Base-by-base conservation (phyloP, 2,113 vertebrate species). In the Sarotherodon lohbergeri region DNA sequence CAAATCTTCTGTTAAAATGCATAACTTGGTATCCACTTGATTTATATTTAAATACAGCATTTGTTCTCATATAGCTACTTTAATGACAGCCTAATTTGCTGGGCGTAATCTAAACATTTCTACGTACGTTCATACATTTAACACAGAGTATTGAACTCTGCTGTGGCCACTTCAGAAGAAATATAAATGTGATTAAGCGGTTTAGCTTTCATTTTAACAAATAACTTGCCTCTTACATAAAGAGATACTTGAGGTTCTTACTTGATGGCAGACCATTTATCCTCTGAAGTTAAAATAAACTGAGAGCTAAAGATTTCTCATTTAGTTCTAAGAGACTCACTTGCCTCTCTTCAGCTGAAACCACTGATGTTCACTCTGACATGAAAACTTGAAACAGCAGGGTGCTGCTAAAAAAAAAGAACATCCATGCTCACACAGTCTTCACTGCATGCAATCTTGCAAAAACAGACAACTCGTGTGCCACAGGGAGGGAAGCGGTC, bases 391-490 rank as follows among this genome's bases (percentile, higher is more conserved):
- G 13, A 80, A 88, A 52, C 82, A 84, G 84, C 71, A 54, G 85
- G 85, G 24, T 22, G 73, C 50, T 32, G 57, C 41, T 39, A 16
- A 80, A 34, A 50, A 82, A 82, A 52, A 84, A 63, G 32, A 86
- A 66, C 89, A 66, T 73, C 66, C 8, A 9, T 43, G 82, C 29
- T 88, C 80, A 78, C 10, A 76, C 78, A 73, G 84, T 57, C 27
- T 66, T 83, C 52, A 24, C 82, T 29, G 22, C 57, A 36, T 59
- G 52, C 82, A 88, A 89, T 90, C 82, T 54, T 48, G 55, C 16
- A 86, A 61, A 87, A 87, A 89, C 89, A 89, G 81, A 84, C 86
- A 73, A 63, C 81, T 83, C 81, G 59, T 79, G 68, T 80, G 86
- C 80, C 86, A 82, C 86, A 79, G 80, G 48, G 55, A 39, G 63